These are phyloP conservation scores for Chelonus formosanus DNA, from an alignment of 2,888 invertebrate genomes.

Conservation along the genomic window DNA sequence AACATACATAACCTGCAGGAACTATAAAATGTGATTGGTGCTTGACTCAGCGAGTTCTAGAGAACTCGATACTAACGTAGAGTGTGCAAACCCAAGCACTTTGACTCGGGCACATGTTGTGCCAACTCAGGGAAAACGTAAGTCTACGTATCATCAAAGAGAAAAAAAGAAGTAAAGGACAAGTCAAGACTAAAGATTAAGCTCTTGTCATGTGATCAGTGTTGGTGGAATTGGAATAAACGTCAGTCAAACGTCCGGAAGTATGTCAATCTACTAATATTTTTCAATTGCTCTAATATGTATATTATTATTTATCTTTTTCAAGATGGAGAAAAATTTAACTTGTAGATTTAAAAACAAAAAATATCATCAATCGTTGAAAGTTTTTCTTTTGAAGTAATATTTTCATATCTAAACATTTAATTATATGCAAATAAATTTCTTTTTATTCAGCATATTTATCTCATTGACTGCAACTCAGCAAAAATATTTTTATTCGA, in stretches of 20 bases:
- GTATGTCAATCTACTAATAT: slow-evolving; percentile 15
- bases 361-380: no score
- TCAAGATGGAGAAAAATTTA: slow-evolving; percentile 5
- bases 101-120: slow-evolving; percentile 61
- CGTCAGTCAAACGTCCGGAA: slow-evolving; percentile 15
- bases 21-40: slow-evolving; percentile 60
- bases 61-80: slow-evolving; percentile 36
- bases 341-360: no score
- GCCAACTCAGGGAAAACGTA: slow-evolving; percentile 63
- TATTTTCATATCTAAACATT: no score
- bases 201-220: slow-evolving; percentile 52
- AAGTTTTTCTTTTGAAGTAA: no score
- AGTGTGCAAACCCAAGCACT: slow-evolving; percentile 61
- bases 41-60: slow-evolving; percentile 58
- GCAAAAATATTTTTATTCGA: no score
- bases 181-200: slow-evolving; percentile 47
- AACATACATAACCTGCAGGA: slow-evolving; percentile 47
- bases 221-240: slow-evolving; percentile 34
- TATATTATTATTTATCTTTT: not conserved
- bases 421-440: no score
- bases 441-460: no score
- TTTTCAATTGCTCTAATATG: not conserved
- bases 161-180: slow-evolving; percentile 30
- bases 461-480: no score
- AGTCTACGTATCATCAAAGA: slow-evolving; percentile 53